These are phyloP conservation scores for Brachionus sp. DNA, from an alignment of 1,140 invertebrate species.

Conservation along the genomic window DNA sequence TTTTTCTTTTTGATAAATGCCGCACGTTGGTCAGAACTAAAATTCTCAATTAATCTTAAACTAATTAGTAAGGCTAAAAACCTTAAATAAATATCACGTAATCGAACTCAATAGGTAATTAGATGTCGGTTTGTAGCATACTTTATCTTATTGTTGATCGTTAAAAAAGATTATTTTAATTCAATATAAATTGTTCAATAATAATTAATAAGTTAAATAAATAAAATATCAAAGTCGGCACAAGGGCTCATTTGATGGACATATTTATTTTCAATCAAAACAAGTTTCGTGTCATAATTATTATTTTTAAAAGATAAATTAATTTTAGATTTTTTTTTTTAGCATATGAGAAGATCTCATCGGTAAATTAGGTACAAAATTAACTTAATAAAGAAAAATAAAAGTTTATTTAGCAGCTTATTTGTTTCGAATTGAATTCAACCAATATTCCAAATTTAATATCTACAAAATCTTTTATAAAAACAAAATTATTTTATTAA, in stretches of 20 bases:
- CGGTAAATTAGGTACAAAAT: neutral
- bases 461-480: neutral
- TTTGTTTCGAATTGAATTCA: neutral
- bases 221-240: neutral
- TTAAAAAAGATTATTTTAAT: constrained; percentile 12
- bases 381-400: neutral
- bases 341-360: neutral
- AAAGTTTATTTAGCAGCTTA: constrained; percentile 27
- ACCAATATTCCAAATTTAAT: neutral
- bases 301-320: neutral
- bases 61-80: neutral
- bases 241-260: neutral
- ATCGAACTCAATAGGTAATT: constrained; percentile 14
- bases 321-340: neutral
- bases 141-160: neutral
- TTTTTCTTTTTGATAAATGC: neutral
- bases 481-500: constrained; percentile 36
- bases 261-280: neutral
- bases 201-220: constrained; percentile 12
- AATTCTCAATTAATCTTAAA: neutral
- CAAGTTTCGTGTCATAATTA: neutral
- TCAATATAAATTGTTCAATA: constrained; percentile 5
- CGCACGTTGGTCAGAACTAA: neutral
- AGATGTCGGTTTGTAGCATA: neutral
- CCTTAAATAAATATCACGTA: constrained; percentile 8